phyloP scores from a whole-genome alignment of 2,888 invertebrate genomes.

The Danaus chrysippus region DNA sequence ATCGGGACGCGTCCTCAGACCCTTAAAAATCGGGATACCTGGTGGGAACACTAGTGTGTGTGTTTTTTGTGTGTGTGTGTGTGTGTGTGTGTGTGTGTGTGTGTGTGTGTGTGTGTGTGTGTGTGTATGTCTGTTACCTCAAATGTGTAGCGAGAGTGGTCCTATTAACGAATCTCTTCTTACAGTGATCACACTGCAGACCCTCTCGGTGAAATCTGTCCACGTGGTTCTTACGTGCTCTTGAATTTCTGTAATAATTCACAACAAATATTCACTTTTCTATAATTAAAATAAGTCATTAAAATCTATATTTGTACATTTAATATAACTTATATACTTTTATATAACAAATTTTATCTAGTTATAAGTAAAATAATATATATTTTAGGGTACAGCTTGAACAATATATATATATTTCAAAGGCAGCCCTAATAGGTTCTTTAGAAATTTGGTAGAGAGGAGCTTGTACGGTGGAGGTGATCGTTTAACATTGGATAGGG shows the following conservation, averaged over 20 bases:
- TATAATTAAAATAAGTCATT: conserved; percentile 3
- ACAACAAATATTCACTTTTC: not conserved
- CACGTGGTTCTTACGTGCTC: conserved; percentile 66
- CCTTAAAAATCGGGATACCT: too few species aligned
- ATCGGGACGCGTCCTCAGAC: too few species aligned
- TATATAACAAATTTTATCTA: too few species aligned
- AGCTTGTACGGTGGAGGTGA: too few species aligned
- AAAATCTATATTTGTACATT: not conserved
- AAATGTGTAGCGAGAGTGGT: conserved; percentile 67
- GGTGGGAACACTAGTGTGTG: too few species aligned
- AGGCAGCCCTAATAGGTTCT: too few species aligned
- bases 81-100: too few species aligned
- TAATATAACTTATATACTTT: too few species aligned
- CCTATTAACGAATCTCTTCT: conserved; percentile 65
- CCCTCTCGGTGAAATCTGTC: conserved; percentile 65
- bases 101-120: not conserved
- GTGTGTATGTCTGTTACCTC: conserved; percentile 39
- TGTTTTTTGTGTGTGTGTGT: too few species aligned
- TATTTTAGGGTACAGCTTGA: too few species aligned
- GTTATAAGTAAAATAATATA: too few species aligned
- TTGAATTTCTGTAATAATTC: conserved; percentile 51
- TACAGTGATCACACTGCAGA: conserved; percentile 66
- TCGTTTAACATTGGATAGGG: not conserved
- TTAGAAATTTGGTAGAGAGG: too few species aligned
- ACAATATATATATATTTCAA: not conserved